These are phyloP conservation scores for Bugula neritina DNA, from an alignment of 2,888 invertebrate genomes.

Conservation along the genomic window DNA sequence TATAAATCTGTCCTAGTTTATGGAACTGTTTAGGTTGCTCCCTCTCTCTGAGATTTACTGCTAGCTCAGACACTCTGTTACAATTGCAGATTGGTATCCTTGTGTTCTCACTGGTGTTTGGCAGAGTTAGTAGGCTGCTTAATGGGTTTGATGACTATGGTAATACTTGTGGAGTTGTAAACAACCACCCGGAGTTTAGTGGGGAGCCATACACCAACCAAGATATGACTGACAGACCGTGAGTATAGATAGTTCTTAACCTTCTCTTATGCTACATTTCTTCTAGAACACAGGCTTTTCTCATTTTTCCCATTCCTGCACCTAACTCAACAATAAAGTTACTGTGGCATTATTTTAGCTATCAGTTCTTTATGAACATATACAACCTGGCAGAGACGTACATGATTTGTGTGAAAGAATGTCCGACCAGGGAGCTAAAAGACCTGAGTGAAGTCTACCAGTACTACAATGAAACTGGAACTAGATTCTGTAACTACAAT, in stretches of 20 bases:
- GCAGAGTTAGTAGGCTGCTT: slow-evolving; percentile 64
- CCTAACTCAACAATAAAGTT: no score
- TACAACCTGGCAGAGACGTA: slow-evolving; percentile 69
- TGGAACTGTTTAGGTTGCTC: no score
- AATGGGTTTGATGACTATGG: slow-evolving; percentile 91
- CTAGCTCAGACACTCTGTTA: no score
- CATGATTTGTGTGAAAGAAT: slow-evolving; percentile 82
- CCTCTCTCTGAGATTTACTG: no score
- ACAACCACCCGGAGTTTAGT: slow-evolving; percentile 55
- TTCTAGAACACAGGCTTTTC: no score
- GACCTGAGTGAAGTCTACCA: slow-evolving; percentile 64
- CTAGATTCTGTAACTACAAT: slow-evolving; percentile 67
- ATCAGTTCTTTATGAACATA: slow-evolving; percentile 77
- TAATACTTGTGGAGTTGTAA: slow-evolving; percentile 84
- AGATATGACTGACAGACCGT: slow-evolving; percentile 59
- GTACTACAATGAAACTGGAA: slow-evolving; percentile 69
- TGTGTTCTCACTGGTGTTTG: slow-evolving; percentile 79
- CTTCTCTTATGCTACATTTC: no score
- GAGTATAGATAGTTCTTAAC: slow-evolving; percentile 16
- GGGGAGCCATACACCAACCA: neutral
- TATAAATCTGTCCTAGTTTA: no score
- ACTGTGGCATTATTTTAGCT: slow-evolving; percentile 55
- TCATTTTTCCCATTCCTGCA: no score
- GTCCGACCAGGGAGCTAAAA: slow-evolving; percentile 66
- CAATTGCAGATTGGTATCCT: slow-evolving; percentile 54